Conservation (phyloP, 2,797 vertebrate genomes). For the Epinephelus awoara region DNA sequence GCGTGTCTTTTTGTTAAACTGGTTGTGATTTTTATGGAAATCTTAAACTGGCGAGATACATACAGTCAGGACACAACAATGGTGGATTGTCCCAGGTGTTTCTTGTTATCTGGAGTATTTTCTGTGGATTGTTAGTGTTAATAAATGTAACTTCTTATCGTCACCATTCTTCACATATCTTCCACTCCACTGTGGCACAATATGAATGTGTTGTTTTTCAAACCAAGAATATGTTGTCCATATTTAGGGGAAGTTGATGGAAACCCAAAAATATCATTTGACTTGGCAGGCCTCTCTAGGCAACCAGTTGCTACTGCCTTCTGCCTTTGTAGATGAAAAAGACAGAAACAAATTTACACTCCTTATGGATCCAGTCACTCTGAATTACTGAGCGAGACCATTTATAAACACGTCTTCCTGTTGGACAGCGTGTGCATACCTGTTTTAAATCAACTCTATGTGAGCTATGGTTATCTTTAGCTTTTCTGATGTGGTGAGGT, state of each 20-base stretch:
- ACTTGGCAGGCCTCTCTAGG: constrained; percentile 82
- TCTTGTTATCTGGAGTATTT: constrained; percentile 60
- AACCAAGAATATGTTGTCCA: constrained; percentile 84
- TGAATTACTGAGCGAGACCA: constrained; percentile 65
- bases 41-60: constrained; percentile 14
- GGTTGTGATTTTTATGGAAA: constrained; percentile 14
- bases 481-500: constrained; percentile 68
- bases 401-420: constrained; percentile 72
- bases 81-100: background rate
- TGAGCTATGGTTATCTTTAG: constrained; percentile 67
- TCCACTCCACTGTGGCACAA: constrained; percentile 67
- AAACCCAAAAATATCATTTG: constrained; percentile 86
- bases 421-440: constrained; percentile 54
- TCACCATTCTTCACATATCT: constrained; percentile 65
- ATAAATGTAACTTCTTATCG: constrained; percentile 66
- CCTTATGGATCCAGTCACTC: constrained; percentile 74
- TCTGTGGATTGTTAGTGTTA: constrained; percentile 51
- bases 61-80: background rate
- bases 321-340: constrained; percentile 87
- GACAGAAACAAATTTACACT: constrained; percentile 88
- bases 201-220: constrained; percentile 74
- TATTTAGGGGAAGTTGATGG: constrained; percentile 83
- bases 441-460: constrained; percentile 78
- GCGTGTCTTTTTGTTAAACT: constrained; percentile 22
- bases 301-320: constrained; percentile 87